Percentiles rank a stretch among this genome's conserved stretches.
phyloP scores from a whole-genome alignment of 1,140 invertebrate genomes.

The Zaprionus vittiger region DNA sequence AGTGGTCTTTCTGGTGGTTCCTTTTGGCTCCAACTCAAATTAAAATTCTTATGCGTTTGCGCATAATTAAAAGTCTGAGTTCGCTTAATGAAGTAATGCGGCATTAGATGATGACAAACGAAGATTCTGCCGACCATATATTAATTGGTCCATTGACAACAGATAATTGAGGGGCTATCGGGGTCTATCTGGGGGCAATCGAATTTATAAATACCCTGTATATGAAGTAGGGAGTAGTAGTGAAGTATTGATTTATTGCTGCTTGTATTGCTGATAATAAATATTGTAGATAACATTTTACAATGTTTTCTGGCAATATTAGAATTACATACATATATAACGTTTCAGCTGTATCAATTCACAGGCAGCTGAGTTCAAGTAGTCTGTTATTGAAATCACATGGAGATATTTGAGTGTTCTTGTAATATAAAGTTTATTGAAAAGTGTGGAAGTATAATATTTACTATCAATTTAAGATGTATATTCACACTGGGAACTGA shows the following conservation, averaged over 20 bases:
- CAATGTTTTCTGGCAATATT: neutral
- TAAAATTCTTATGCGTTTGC: conserved; percentile 64
- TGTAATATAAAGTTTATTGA: too few relatives aligned
- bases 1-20: neutral
- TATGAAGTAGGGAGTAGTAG: too few relatives aligned
- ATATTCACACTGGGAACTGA: too few relatives aligned
- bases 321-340: neutral
- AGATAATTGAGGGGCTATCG: neutral
- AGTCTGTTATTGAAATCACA: neutral
- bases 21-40: conserved; percentile 54
- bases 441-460: too few relatives aligned
- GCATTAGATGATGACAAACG: conserved; percentile 59
- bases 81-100: conserved; percentile 69
- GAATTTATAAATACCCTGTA: neutral
- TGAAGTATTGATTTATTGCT: too few relatives aligned
- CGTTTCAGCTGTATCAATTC: neutral
- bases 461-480: too few relatives aligned
- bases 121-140: conserved; percentile 49
- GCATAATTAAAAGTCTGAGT: conserved; percentile 73
- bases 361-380: neutral
- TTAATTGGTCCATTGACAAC: conserved; percentile 59
- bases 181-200: neutral
- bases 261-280: neutral
- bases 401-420: too few relatives aligned
- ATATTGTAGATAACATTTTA: neutral